Percentiles rank a stretch among this genome's conserved stretches.
These are phyloP conservation scores for Lycopodina hypogea DNA, from an alignment of 37 sponge, comb jelly and placozoan species.

Conservation along the genomic window DNA sequence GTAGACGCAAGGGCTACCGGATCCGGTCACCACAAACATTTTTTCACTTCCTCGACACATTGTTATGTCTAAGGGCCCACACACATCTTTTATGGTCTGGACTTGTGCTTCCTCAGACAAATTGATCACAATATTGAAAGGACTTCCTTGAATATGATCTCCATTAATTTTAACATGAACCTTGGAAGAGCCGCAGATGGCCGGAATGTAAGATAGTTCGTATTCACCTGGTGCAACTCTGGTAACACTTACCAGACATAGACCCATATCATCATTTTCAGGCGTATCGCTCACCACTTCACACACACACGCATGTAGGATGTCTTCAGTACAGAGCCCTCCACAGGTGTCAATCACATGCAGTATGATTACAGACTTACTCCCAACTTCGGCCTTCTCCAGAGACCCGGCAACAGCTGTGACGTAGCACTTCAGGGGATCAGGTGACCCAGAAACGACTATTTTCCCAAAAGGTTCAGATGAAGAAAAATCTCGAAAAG, in stretches of 20 bases:
- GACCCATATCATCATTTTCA: not conserved
- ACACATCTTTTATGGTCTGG: not conserved
- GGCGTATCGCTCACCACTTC: not conserved
- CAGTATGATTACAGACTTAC: not conserved
- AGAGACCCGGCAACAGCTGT: not conserved
- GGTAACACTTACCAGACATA: not conserved
- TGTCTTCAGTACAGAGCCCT: not conserved
- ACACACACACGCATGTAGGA: not conserved
- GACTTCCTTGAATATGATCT: slow-evolving; percentile 17
- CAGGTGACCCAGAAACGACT: not conserved
- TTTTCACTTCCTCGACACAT: not conserved
- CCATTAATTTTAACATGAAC: slow-evolving; percentile 12
- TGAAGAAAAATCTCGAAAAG: slow-evolving; percentile 3
- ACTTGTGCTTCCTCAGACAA: not conserved
- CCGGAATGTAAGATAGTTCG: not conserved
- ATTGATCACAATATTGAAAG: slow-evolving; percentile 1
- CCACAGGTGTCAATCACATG: not conserved
- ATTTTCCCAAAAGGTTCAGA: slow-evolving; percentile 12
- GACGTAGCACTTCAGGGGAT: not conserved
- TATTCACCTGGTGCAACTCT: not conserved
- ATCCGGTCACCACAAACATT: not conserved
- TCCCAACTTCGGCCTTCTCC: not conserved
- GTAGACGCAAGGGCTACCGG: slow-evolving; percentile 10
- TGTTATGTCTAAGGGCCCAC: not conserved
- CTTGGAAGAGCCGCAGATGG: slow-evolving; percentile 3